Conservation (phyloP, 2,888 invertebrate species). For the Drosophila prostipennis region DNA sequence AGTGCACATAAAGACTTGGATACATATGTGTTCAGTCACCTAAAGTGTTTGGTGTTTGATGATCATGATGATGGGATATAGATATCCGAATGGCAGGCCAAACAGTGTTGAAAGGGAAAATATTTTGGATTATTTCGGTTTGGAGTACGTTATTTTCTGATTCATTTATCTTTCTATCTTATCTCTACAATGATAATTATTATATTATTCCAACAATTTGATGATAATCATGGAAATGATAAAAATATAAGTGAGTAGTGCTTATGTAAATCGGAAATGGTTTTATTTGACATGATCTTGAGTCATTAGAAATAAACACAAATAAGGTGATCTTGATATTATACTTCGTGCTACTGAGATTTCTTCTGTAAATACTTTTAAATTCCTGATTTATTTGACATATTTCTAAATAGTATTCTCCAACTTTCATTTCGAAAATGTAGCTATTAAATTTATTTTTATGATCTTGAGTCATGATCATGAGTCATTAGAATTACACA, state of each 20-base stretch:
- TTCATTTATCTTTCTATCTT: neutral
- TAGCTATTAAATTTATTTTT: no score
- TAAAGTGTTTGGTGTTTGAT: constrained; percentile 34
- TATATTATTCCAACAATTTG: neutral
- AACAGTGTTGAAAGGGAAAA: neutral
- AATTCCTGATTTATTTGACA: no score
- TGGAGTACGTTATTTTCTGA: neutral
- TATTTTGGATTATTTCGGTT: no score
- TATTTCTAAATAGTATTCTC: no score
- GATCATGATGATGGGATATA: constrained; percentile 30
- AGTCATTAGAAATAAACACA: neutral
- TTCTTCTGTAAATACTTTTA: neutral
- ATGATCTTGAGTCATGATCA: no score
- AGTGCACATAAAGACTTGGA: constrained; percentile 63
- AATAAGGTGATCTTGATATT: neutral
- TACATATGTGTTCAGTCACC: constrained; percentile 26
- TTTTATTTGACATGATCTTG: neutral
- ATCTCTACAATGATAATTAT: neutral
- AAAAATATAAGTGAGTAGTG: constrained; percentile 1
- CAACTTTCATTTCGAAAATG: no score
- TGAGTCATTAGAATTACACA: no score
- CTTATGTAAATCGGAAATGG: neutral
- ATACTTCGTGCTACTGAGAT: neutral
- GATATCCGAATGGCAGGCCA: constrained; percentile 16
- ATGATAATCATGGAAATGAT: neutral